Conservation (phyloP, 2,113 vertebrate genomes). For the Zootoca vivipara region DNA sequence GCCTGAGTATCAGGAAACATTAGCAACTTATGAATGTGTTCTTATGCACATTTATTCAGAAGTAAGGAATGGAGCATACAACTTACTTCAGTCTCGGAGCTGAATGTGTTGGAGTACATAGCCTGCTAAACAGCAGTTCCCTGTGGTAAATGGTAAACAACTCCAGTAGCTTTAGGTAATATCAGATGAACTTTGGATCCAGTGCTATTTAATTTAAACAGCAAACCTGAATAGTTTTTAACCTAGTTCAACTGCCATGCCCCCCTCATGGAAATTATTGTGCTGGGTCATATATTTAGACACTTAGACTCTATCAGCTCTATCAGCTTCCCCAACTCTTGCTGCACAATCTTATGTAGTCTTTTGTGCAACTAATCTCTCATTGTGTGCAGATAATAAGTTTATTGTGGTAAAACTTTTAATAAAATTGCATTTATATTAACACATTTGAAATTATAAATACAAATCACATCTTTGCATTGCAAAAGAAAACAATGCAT, state of each 20-base stretch:
- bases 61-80: too few species aligned
- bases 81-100: too few species aligned
- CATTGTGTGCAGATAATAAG: not conserved
- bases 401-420: not conserved
- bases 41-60: too few species aligned
- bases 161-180: not conserved
- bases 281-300: not conserved
- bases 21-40: too few species aligned
- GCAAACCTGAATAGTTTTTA: not conserved
- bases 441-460: constrained; percentile 9
- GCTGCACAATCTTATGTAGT: not conserved
- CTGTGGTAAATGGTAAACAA: too few species aligned
- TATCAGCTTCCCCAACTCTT: not conserved
- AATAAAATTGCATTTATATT: not conserved
- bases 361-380: not conserved
- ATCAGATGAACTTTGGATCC: not conserved
- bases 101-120: not conserved
- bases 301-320: not conserved
- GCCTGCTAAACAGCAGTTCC: not conserved
- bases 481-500: not conserved
- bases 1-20: too few species aligned
- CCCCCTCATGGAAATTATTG: not conserved
- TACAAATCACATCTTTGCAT: not conserved
- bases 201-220: not conserved
- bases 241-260: not conserved